Base-by-base conservation (phyloP, 2,888 invertebrate species). In the Cheilosia vulpina region DNA sequence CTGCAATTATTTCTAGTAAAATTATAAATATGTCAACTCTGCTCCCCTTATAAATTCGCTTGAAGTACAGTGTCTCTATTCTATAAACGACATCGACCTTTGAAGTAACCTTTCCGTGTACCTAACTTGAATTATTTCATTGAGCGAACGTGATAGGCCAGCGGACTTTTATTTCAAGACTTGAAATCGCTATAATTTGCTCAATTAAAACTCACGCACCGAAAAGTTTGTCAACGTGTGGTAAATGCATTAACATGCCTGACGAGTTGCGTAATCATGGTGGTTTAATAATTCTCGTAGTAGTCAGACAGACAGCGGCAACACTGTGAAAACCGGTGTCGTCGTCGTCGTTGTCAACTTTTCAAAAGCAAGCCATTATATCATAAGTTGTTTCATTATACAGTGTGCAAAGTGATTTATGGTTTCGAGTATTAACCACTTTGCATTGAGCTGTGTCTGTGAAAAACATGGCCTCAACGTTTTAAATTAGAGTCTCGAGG, bases 201-300 rank as follows among this genome's bases (percentile, higher is more conserved):
- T 75, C 62, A 81, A 81, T 76, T 81, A 75, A 80, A 38, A 17
- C 45, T 62, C 45, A 71, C 69, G 53, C 57, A 63, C 21, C 19
- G 34, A 31, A 53, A 53, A 11, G 50, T 15, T 52, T 45, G 19
- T 15, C 21, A 19, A 65, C 24, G 34, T 69, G 38, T 13, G 13
- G 38, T 38, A 31, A 57, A 45, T 66, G 60, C 58, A 66, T 60
- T 31, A 58, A 62, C 52, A 72, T 57, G 68, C 62, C 68, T n/a
- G 50, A 27, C 53, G 57, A 27, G 57, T 71, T 76, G 52, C 69
- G 81, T 62, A 81, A 58, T 81, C 58, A 57, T 38, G 38, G 38
- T 38, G 45, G 17, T 24, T 47, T 62, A 58, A 34, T 45, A 60
- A 43, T 19, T 1, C 27, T 5, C 7, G 27, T 17, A 57, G 31